Evolutionary conservation across 2,888 invertebrate species (phyloP), one percentile per base, ranked within the genome.

Genomic region (Blomia tropicalis): DNA sequence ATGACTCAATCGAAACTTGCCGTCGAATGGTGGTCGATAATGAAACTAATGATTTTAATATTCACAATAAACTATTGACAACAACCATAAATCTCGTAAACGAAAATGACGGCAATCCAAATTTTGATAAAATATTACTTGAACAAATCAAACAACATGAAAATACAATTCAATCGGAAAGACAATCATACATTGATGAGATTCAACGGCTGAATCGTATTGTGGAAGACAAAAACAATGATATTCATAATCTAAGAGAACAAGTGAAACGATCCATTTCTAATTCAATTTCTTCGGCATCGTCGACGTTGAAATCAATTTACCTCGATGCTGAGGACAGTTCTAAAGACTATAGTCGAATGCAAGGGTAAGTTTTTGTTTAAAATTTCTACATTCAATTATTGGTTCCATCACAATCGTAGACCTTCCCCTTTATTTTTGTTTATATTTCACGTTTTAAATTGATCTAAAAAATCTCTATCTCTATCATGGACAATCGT

Each of bases 311-410:
- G 51, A 47, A 22, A n/a, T 11, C 51, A 7, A 47, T n/a, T n/a
- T 47, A 11, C 27, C 23, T 47, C 22, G 51, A 47, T 19, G 7
- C 51, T n/a, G 51, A 47, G 7, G 51, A 47, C 23, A 47, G 51
- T n/a, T 17, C n/a, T n/a, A 47, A 47, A 27, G 51, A 47, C 51
- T 47, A 47, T n/a, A 47, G 51, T n/a, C 51, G 51, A 47, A n/a
- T 47, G 51, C 51, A 47, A 56, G 56, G 56, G 56, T 56, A 56
- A 56, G 56, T 56, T 56, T 51, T 41, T 14, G n/a, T 25, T 47
- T 7, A 7, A 19, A 47, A 11, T 47, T 14, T 27, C 7, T 47
- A 47, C 7, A 25, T 47, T 22, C 7, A 47, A 47, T 47, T 11
- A 25, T 14, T 47, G 14, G 14, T 41, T n/a, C 41, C n/a, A 14